Conservation (phyloP, 2,888 invertebrate genomes). For the Andrena bicolor region DNA sequence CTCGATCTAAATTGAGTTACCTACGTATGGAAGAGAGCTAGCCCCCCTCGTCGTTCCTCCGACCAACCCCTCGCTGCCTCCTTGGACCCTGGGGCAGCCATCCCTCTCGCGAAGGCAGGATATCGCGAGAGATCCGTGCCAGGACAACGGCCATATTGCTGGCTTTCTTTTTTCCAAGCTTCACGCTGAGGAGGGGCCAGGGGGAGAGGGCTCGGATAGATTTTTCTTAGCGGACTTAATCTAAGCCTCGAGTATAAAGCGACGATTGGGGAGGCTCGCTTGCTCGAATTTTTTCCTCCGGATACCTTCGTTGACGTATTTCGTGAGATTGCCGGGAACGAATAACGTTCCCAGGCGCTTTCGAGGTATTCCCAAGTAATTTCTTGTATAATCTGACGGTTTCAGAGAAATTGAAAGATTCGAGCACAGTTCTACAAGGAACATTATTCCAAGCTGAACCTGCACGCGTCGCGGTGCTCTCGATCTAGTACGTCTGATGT, state of each 20-base stretch:
- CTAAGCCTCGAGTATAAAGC: conserved; percentile 83
- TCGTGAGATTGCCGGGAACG: conserved; percentile 15
- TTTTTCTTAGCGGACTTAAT: conserved; percentile 84
- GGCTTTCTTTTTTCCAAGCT: conserved; percentile 74
- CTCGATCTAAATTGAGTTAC: conserved; percentile 86
- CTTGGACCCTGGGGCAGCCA: conserved; percentile 68
- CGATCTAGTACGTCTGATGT: neutral
- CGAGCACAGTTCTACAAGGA: no score
- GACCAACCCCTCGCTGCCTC: conserved; percentile 59
- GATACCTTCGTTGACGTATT: conserved; percentile 26
- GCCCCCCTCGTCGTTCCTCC: conserved; percentile 42
- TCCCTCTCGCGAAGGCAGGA: conserved; percentile 71
- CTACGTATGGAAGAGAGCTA: conserved; percentile 73
- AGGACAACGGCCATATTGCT: conserved; percentile 82
- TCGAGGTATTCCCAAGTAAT: neutral
- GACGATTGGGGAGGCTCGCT: conserved; percentile 72
- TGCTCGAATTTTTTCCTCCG: conserved; percentile 49
- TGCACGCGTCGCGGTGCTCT: neutral
- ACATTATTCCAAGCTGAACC: conserved; percentile 58
- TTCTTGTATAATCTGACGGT: conserved; percentile 41
- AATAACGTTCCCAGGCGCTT: neutral
- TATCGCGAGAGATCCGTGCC: conserved; percentile 77
- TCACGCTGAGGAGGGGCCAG: conserved; percentile 26
- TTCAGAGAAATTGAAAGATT: no score
- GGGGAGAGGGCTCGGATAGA: conserved; percentile 76